Evolutionary conservation across 1,140 invertebrate species (phyloP).

Genomic region (Cydia amplana): DNA sequence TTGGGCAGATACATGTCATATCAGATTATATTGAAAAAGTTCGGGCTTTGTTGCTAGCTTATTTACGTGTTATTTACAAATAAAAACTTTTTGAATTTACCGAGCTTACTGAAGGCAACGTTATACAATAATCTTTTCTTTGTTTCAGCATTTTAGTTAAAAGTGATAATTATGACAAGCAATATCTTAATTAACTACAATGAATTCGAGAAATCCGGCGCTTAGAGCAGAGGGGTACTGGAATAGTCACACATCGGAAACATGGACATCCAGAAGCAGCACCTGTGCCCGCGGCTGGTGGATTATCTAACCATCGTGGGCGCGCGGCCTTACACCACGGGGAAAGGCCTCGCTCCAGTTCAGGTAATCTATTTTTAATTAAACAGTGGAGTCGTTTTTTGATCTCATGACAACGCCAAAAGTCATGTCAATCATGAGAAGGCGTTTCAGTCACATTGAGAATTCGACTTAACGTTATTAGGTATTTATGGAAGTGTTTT

Average conservation of each 20-base stretch:
- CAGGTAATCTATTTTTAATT: slow-evolving; percentile 79
- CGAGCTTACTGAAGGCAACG: too few relatives aligned
- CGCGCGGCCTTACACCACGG: slow-evolving; percentile 85
- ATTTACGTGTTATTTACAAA: too few relatives aligned
- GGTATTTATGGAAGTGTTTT: too few relatives aligned
- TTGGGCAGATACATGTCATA: too few relatives aligned
- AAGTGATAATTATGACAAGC: slow-evolving; percentile 75
- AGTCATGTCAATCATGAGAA: too few relatives aligned
- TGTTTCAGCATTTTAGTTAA: slow-evolving; percentile 58
- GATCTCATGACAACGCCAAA: too few relatives aligned
- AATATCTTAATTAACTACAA: slow-evolving; percentile 71
- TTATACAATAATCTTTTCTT: slow-evolving; percentile 33
- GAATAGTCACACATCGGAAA: slow-evolving; percentile 55
- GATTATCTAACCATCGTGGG: slow-evolving; percentile 99
- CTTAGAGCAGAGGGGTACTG: slow-evolving; percentile 44
- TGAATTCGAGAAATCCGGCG: slow-evolving; percentile 52
- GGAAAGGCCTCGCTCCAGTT: slow-evolving; percentile 85
- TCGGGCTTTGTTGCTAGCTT: too few relatives aligned
- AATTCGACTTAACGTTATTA: too few relatives aligned
- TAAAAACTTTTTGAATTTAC: too few relatives aligned
- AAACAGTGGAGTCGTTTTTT: too few relatives aligned
- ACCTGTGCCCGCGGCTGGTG: slow-evolving; percentile 90
- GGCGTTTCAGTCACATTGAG: too few relatives aligned
- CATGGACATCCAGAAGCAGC: slow-evolving; percentile 88
- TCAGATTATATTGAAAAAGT: too few relatives aligned